phyloP scores from a whole-genome alignment of 2,797 vertebrate species.

The Emys orbicularis region DNA sequence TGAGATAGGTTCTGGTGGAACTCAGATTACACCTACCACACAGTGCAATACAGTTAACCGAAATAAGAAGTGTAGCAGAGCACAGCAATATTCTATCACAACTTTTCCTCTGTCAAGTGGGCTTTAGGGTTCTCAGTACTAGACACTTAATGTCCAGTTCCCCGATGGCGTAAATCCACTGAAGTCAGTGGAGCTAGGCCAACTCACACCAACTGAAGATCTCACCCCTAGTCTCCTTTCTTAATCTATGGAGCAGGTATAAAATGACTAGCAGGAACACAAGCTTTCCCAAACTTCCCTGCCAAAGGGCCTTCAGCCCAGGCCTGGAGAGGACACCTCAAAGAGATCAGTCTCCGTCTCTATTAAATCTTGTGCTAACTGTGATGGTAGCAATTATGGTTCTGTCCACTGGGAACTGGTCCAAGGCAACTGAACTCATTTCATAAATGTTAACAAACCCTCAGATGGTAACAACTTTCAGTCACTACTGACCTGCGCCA shows the following conservation, averaged over 20 bases:
- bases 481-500: not conserved
- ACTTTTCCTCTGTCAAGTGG: not conserved
- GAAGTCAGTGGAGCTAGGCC: fast-evolving
- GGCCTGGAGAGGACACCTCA: not conserved
- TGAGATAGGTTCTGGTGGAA: not conserved
- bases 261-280: not conserved
- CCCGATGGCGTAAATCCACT: not conserved
- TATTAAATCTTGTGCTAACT: constrained; percentile 40
- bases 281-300: not conserved
- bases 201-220: not conserved
- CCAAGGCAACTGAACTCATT: constrained; percentile 38
- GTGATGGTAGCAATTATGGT: not conserved
- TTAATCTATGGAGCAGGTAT: not conserved
- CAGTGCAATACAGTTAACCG: not conserved
- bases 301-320: not conserved
- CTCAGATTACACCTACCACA: fast-evolving
- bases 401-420: constrained; percentile 27
- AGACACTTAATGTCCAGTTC: not conserved
- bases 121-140: not conserved
- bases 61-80: constrained; percentile 13
- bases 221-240: not conserved
- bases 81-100: not conserved
- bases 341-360: constrained; percentile 12
- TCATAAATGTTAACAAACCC: not conserved
- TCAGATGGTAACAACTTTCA: constrained; percentile 40